Conservation (phyloP, 2,113 vertebrate species). For the Puma concolor region DNA sequence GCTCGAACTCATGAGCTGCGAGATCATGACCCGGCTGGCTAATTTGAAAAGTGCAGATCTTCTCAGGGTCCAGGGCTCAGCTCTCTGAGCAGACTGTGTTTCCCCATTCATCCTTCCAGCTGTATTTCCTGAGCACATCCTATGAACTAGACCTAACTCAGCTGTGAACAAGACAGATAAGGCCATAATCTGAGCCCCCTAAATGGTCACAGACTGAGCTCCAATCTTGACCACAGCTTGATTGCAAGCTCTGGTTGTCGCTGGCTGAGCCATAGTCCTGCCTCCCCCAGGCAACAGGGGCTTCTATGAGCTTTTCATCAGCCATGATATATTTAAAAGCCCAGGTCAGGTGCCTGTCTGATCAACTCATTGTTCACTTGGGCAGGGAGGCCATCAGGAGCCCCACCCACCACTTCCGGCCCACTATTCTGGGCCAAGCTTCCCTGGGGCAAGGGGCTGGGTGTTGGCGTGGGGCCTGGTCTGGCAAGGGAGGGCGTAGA, state of each 20-base stretch:
- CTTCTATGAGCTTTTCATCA: background rate
- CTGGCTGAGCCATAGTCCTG: background rate
- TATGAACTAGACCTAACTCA: background rate
- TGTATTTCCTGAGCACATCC: background rate
- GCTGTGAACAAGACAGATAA: background rate
- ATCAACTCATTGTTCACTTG: rapidly evolving
- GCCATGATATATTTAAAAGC: background rate
- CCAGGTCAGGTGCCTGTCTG: background rate
- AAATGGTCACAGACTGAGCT: background rate
- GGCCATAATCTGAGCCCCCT: background rate
- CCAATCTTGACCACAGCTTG: background rate
- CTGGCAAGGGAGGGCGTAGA: rapidly evolving
- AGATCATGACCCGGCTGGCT: background rate
- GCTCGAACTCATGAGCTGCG: too few species aligned
- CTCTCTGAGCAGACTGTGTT: background rate
- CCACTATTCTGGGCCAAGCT: background rate
- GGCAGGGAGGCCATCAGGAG: background rate
- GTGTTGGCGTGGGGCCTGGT: background rate
- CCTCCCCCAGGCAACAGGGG: background rate
- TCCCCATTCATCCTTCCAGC: background rate
- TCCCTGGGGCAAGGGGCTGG: background rate
- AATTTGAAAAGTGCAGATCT: background rate
- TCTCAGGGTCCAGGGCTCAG: background rate
- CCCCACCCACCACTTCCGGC: background rate
- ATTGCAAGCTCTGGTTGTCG: background rate